Evolutionary conservation across 2,797 vertebrate species (phyloP), one percentile per base, ranked within the genome.

Genomic region (Darevskia nairensis): DNA sequence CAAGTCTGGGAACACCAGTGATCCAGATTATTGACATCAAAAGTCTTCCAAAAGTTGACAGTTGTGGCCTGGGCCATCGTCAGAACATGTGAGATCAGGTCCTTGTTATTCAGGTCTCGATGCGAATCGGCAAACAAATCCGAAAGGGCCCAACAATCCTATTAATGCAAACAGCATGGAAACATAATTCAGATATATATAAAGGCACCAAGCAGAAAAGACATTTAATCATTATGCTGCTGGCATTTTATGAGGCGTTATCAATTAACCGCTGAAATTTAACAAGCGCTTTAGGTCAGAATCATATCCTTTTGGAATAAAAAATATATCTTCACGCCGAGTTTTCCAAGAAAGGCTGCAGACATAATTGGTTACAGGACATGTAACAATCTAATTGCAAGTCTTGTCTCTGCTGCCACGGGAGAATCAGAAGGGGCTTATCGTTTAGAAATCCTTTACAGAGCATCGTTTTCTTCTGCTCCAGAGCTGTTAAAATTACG

Each of bases 261-360:
- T 80, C 94, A 94, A 92, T 82, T 68, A 92, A 87, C 88, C 87
- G 41, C 75, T 86, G 87, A 90, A 88, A 94, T 88, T 89, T 94
- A 90, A 89, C 81, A 64, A 59, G 82, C 68, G 46, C 88, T 92
- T 86, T 80, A 80, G 86, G 78, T 50, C 80, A 86, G 82, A 89
- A 83, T 41, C 86, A 86, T 79, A 64, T 84, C 84, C 79, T 27
- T 35, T 59, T 35, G 84, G 79, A 92, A 90, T 90, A 91, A 89
- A 92, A 89, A 91, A 86, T 55, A 55, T 55, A 64, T 4, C 77
- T 87, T 68, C 91, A 77, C 68, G 1, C 7, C 44, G 87, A 85
- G 78, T 93, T 87, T 94, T 90, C 79, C 90, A 87, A 93, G 72
- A 90, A 59, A 75, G 68, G 89, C 75, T 80, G 91, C 80, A 82